These are phyloP conservation scores for Engystomops pustulosus DNA, from an alignment of 2,113 vertebrate genomes.

Conservation along the genomic window DNA sequence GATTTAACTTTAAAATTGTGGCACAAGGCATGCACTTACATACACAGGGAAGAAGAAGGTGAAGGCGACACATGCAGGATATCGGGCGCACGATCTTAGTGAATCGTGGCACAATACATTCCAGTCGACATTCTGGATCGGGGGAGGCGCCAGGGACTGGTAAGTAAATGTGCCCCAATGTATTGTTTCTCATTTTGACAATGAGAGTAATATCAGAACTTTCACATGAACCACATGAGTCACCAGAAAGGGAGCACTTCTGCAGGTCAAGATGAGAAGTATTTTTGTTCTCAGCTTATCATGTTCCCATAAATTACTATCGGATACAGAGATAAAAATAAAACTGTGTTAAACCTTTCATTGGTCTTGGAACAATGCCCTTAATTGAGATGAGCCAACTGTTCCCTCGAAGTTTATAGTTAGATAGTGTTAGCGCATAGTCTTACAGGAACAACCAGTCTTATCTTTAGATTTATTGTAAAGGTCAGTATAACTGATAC, in stretches of 20 bases:
- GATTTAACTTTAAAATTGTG: too few relatives aligned
- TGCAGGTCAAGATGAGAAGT: constrained; percentile 21
- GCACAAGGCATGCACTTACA: too few relatives aligned
- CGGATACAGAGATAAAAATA: constrained; percentile 25
- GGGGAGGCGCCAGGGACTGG: too few relatives aligned
- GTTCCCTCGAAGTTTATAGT: not conserved
- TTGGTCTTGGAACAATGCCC: constrained; percentile 31
- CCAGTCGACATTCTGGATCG: too few relatives aligned
- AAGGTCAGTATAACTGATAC: too few relatives aligned
- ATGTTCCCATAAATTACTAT: constrained; percentile 47
- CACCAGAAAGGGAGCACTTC: constrained; percentile 13
- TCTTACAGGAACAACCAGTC: constrained; percentile 17
- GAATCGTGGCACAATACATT: too few relatives aligned
- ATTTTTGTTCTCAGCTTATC: constrained; percentile 19
- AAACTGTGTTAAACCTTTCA: constrained; percentile 15
- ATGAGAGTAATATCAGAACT: not conserved
- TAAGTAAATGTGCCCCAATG: too few relatives aligned
- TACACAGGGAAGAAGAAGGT: too few relatives aligned
- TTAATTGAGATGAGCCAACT: constrained; percentile 38
- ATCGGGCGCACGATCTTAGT: too few relatives aligned
- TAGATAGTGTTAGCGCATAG: not conserved
- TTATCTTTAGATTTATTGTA: too few relatives aligned
- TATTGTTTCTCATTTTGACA: not conserved
- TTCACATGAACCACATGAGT: constrained; percentile 36
- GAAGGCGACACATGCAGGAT: too few relatives aligned